These are phyloP conservation scores for Caranx melampygus DNA, from an alignment of 2,113 vertebrate genomes.

Conservation along the genomic window DNA sequence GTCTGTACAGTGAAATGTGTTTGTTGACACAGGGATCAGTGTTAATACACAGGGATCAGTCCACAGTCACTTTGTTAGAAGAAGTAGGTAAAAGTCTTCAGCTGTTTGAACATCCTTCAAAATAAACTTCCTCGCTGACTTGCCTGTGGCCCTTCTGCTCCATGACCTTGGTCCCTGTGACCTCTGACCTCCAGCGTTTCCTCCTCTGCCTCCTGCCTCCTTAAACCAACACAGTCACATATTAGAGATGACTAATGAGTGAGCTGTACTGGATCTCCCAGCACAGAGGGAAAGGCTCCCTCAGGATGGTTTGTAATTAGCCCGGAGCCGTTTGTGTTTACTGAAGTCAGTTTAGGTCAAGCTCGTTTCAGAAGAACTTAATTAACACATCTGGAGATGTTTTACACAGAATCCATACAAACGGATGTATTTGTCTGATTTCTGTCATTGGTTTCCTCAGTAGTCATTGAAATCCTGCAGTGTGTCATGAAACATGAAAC, in stretches of 20 bases:
- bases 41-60: background rate
- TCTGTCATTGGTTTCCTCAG: no score
- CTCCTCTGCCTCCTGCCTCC: background rate
- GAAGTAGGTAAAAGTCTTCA: background rate
- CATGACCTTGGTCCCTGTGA: background rate
- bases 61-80: background rate
- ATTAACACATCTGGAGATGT: slow-evolving; percentile 1
- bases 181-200: background rate
- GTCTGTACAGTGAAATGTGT: no score
- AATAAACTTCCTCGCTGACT: background rate
- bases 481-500: no score
- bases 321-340: slow-evolving; percentile 18
- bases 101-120: background rate
- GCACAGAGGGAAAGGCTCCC: background rate
- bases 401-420: no score
- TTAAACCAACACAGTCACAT: background rate
- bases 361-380: background rate
- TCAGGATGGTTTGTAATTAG: slow-evolving; percentile 13
- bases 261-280: background rate
- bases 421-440: no score
- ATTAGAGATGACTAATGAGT: background rate
- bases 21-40: background rate
- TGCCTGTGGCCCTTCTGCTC: no score
- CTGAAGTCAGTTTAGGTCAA: slow-evolving; percentile 7
- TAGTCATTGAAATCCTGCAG: no score